Conservation (phyloP, 2,113 vertebrate genomes). For the Passer domesticus region DNA sequence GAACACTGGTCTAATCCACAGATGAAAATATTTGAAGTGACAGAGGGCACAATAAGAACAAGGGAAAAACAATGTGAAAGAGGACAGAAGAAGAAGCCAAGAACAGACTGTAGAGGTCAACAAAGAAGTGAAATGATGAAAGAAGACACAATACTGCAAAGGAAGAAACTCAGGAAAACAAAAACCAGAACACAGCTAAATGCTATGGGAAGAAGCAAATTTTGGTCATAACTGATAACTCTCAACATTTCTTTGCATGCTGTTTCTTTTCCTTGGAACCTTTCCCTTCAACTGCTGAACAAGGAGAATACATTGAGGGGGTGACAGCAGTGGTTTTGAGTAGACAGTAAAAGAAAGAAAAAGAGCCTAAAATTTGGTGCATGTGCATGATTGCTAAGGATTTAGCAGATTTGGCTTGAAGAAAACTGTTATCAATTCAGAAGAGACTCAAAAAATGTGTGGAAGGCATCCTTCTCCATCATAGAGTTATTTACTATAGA, state of each 20-base stretch:
- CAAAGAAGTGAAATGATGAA: constrained; percentile 11
- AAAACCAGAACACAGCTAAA: background rate
- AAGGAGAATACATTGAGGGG: background rate
- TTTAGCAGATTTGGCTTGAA: background rate
- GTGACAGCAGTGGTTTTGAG: background rate
- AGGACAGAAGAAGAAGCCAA: background rate
- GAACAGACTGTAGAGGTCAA: background rate
- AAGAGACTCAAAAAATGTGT: background rate
- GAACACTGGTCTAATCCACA: background rate
- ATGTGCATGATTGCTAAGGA: background rate
- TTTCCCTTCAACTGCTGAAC: background rate
- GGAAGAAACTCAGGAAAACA: background rate
- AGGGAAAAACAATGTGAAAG: background rate
- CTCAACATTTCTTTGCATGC: background rate
- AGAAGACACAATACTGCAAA: background rate
- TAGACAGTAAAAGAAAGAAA: background rate
- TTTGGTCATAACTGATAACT: background rate
- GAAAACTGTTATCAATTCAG: background rate
- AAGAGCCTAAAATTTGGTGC: background rate
- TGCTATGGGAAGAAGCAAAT: background rate
- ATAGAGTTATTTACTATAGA: background rate
- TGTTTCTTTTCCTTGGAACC: background rate
- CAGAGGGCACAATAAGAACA: constrained; percentile 4
- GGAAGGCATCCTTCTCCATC: background rate
- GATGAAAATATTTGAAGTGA: background rate